Evolutionary conservation across 2,888 invertebrate species (phyloP).

Genomic region (Linnaemya tessellans): DNA sequence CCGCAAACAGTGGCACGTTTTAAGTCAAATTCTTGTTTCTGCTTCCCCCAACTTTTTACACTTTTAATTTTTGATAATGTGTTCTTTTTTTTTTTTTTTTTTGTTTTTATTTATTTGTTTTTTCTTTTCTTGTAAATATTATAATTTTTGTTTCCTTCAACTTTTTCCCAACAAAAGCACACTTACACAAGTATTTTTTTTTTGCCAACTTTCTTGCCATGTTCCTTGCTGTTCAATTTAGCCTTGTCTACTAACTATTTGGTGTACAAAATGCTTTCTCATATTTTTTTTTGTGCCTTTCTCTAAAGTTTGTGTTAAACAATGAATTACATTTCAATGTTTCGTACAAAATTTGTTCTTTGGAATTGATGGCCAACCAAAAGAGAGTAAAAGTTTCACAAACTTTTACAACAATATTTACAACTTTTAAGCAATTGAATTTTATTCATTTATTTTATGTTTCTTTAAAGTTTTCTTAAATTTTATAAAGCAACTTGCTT

Average conservation of each 20-base stretch:
- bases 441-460: neutral
- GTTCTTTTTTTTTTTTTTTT: conserved; percentile 7
- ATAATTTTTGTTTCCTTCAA: neutral
- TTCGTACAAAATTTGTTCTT: conserved; percentile 30
- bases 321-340: conserved; percentile 51
- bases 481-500: neutral
- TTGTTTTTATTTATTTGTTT: no score
- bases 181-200: conserved; percentile 20
- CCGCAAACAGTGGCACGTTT: conserved; percentile 35
- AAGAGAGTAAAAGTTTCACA: neutral
- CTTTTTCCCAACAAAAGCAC: conserved; percentile 3
- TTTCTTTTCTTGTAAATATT: neutral
- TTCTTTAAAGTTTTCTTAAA: neutral
- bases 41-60: neutral
- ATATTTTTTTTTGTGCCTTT: neutral
- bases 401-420: conserved; percentile 21
- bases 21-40: conserved; percentile 13
- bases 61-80: neutral
- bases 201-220: conserved; percentile 40
- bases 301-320: conserved; percentile 43
- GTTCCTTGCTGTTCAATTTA: conserved; percentile 26
- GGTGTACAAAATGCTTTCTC: conserved; percentile 23
- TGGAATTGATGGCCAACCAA: conserved; percentile 37
- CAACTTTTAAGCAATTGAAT: conserved; percentile 6
- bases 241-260: conserved; percentile 50